These are phyloP conservation scores for Propsilocerus akamusi DNA, from an alignment of 1,140 invertebrate species.

Conservation along the genomic window DNA sequence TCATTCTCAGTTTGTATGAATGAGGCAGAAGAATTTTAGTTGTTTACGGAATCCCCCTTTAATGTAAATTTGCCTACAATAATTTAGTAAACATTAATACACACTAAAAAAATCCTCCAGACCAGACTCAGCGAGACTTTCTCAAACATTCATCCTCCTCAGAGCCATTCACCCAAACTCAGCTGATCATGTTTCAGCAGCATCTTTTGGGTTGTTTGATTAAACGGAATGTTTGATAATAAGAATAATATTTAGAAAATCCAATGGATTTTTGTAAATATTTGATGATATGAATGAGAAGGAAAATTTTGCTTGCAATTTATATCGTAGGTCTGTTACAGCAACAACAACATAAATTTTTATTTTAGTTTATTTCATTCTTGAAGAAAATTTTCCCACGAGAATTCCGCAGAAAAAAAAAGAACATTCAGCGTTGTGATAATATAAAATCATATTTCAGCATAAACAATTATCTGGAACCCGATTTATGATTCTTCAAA, in stretches of 20 bases:
- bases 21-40: too few relatives aligned
- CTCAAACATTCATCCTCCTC: not conserved
- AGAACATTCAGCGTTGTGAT: too few relatives aligned
- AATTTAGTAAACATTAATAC: constrained; percentile 4
- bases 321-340: too few relatives aligned
- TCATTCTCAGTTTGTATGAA: not conserved
- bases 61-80: constrained; percentile 4
- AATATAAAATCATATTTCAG: too few relatives aligned
- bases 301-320: too few relatives aligned
- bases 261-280: not conserved
- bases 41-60: constrained; percentile 3
- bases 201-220: not conserved
- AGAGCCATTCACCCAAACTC: not conserved
- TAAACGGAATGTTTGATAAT: constrained; percentile 1
- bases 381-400: too few relatives aligned
- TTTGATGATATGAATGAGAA: constrained; percentile 1
- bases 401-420: too few relatives aligned
- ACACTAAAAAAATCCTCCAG: not conserved
- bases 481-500: too few relatives aligned
- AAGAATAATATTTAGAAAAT: constrained; percentile 4
- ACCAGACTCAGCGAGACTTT: not conserved
- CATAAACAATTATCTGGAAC: too few relatives aligned
- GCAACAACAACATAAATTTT: too few relatives aligned
- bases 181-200: constrained; percentile 1
- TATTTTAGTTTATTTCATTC: too few relatives aligned